Conservation (phyloP, 2,888 invertebrate genomes). For the Entomobrya proxima region DNA sequence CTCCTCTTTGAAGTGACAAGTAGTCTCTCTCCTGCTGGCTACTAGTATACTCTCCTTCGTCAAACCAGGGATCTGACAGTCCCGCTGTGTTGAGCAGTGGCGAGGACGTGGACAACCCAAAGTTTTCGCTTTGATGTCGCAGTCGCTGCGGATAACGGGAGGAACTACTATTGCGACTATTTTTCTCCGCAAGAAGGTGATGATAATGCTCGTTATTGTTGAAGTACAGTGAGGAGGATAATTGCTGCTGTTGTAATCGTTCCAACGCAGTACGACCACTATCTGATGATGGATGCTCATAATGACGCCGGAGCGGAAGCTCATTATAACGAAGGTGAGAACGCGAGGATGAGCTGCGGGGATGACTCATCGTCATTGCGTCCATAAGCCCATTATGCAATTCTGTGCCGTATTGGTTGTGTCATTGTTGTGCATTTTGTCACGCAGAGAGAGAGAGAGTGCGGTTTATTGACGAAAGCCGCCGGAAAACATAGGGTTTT, state of each 20-base stretch:
- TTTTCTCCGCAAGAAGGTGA: neutral
- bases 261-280: neutral
- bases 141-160: neutral
- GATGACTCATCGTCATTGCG: constrained; percentile 25
- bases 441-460: no score
- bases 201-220: constrained; percentile 19
- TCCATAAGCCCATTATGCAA: constrained; percentile 42
- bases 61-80: neutral
- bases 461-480: constrained; percentile 16
- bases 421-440: constrained; percentile 38
- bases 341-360: neutral
- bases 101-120: constrained; percentile 11
- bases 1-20: neutral
- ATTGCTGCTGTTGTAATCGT: constrained; percentile 8
- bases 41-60: neutral
- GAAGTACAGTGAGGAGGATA: neutral
- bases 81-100: neutral
- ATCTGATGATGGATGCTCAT: no score
- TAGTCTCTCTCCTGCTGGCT: neutral
- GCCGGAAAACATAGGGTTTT: neutral
- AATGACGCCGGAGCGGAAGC: constrained; percentile 26
- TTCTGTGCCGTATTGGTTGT: neutral
- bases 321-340: constrained; percentile 36
- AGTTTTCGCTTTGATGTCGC: neutral
- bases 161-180: neutral